phyloP scores from a whole-genome alignment of 2,797 vertebrate genomes.

The Coreius guichenoti region DNA sequence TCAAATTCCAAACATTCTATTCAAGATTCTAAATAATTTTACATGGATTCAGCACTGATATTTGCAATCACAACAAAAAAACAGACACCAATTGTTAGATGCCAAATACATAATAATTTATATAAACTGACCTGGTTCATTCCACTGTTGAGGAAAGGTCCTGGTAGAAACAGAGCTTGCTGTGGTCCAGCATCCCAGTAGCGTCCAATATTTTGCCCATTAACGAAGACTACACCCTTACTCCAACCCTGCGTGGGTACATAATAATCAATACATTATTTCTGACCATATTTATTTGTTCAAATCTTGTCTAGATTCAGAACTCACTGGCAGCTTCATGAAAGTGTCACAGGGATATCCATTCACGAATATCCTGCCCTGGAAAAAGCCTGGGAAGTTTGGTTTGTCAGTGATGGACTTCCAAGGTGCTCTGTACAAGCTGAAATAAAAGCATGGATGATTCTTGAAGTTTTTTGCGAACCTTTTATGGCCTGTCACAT shows the following conservation, averaged over 20 bases:
- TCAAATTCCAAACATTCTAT: not conserved
- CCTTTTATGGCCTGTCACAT: not conserved
- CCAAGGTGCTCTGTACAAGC: slow-evolving; percentile 81
- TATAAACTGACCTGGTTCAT: slow-evolving; percentile 84
- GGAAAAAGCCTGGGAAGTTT: slow-evolving; percentile 86
- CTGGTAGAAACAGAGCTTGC: slow-evolving; percentile 91
- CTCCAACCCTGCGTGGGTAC: slow-evolving; percentile 84
- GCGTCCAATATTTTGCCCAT: slow-evolving; percentile 89
- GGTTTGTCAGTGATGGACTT: slow-evolving; percentile 76
- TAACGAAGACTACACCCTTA: slow-evolving; percentile 92
- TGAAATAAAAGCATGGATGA: slow-evolving; percentile 61
- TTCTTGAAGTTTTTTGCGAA: not conserved
- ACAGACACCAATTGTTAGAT: not conserved
- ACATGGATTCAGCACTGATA: not conserved
- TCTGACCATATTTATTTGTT: not conserved
- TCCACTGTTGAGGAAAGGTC: slow-evolving; percentile 85
- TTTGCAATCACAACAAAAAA: not conserved
- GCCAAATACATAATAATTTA: not conserved
- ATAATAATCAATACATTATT: not conserved
- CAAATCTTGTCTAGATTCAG: not conserved
- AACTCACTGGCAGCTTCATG: slow-evolving; percentile 86
- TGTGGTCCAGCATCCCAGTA: slow-evolving; percentile 96
- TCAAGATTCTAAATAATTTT: not conserved
- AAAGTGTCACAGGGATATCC: slow-evolving; percentile 89
- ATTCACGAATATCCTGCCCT: slow-evolving; percentile 82